A percentile compares a stretch with the other conserved stretches of the same genome.
These are phyloP conservation scores for Drosophila demipolita DNA, from an alignment of 2,888 invertebrate genomes.

Conservation along the genomic window DNA sequence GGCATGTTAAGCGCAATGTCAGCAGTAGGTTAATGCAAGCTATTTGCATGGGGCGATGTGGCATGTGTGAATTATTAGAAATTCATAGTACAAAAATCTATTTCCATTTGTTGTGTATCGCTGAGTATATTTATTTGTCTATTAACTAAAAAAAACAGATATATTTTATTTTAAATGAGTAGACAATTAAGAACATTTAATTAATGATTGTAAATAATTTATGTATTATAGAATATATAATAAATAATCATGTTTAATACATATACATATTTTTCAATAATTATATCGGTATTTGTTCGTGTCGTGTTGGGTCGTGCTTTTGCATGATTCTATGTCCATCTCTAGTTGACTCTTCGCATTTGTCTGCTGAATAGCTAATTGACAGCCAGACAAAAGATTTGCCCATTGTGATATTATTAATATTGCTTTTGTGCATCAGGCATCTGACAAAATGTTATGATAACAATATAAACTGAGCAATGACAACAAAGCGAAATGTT, in stretches of 20 bases:
- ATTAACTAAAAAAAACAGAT: not conserved
- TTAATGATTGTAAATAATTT: not conserved
- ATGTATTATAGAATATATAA: not conserved
- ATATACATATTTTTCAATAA: not conserved
- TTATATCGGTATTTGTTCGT: not conserved
- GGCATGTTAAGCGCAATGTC: slow-evolving; percentile 40
- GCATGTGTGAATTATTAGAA: not conserved
- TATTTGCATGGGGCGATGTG: not conserved
- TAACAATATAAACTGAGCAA: slow-evolving; percentile 37
- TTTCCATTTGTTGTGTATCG: not conserved
- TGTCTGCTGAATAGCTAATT: slow-evolving; percentile 36
- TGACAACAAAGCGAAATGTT: slow-evolving; percentile 34
- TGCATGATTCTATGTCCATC: not conserved
- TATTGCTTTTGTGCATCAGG: slow-evolving; percentile 8
- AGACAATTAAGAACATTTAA: not conserved
- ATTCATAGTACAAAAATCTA: not conserved
- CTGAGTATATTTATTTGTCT: not conserved
- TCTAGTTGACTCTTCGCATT: not conserved
- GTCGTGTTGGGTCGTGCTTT: not conserved
- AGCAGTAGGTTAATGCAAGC: not conserved
- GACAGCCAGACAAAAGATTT: slow-evolving; percentile 18
- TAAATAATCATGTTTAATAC: not conserved
- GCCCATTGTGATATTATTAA: slow-evolving; percentile 13
- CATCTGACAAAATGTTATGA: slow-evolving; percentile 26
- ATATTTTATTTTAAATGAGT: not conserved